Conservation (phyloP, 2,113 vertebrate genomes). For the Tyrannus savana region DNA sequence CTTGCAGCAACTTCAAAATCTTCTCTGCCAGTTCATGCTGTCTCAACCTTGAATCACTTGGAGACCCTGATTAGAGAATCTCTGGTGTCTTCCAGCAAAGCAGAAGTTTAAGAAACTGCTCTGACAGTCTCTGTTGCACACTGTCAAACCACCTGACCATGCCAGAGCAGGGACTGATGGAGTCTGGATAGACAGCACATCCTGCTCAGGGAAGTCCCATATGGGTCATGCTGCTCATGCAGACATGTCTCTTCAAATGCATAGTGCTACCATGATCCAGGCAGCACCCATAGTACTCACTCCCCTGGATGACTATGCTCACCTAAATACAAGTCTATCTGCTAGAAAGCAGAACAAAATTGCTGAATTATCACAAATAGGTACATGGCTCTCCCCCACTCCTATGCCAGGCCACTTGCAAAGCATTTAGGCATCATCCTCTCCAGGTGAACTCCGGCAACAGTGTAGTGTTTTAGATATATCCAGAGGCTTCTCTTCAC, state of each 20-base stretch:
- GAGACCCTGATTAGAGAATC: neutral
- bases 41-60: neutral
- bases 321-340: neutral
- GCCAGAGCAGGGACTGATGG: neutral
- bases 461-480: neutral
- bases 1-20: neutral
- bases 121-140: neutral
- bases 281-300: neutral
- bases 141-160: neutral
- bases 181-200: neutral
- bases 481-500: neutral
- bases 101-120: neutral
- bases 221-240: neutral
- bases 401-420: neutral
- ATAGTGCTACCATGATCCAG: fast-evolving
- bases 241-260: neutral
- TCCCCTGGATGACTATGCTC: neutral
- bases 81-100: neutral
- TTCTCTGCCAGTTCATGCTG: neutral
- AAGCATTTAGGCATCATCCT: neutral
- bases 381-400: neutral
- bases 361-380: neutral
- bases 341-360: neutral
- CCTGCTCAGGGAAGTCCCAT: neutral
- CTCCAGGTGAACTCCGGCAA: neutral